Base-by-base conservation (phyloP, 2,888 invertebrate species). In the Agrilus mali region DNA sequence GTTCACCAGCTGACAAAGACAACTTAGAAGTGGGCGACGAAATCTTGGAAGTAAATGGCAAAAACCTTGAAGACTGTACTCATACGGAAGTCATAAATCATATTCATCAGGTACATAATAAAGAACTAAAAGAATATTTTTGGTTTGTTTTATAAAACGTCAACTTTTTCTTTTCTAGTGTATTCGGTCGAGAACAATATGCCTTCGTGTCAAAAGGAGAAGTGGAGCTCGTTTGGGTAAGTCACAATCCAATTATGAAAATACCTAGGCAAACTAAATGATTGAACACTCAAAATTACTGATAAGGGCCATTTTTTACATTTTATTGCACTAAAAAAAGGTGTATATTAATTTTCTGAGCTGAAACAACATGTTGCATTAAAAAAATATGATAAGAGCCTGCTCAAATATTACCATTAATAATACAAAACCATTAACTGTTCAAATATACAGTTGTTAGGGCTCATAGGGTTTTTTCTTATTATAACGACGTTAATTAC, bases 1-100 rank as follows among this genome's bases (percentile, higher is more conserved):
- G 90, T 55, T 89, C 88, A 51, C 86, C 88, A 51, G 93, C 93
- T 45, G 94, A 95, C 64, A 83, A 86, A 69, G 94, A 95, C 69
- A 84, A 82, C 69, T 72, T 95, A 69, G 90, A 93, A 73, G 83
- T 95, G 60, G 94, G 92, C 48, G 95, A 97, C 71, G 96, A 96
- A 72, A 95, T 97, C 65, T 77, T 96, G 70, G 94, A 94, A 71
- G 90, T 97, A 54, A 97, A 97, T 68, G 96, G 95, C 57, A 85
- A 86, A 55, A 82, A 82, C 53, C 73, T 96, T 60, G 90, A 93
- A 59, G 87, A 93, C 68, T 87, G 88, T 68, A 85, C 89, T 46
- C 83, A 93, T 64, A 81, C 87, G 1, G 92, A 95, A 70, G 88
- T 95, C 60, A 85, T 95, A 57, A 83, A 86, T 32, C 89, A 94